Evolutionary conservation across 2,888 invertebrate species (phyloP), one percentile per base, ranked within the genome.

Genomic region (Oscheius sp.): DNA sequence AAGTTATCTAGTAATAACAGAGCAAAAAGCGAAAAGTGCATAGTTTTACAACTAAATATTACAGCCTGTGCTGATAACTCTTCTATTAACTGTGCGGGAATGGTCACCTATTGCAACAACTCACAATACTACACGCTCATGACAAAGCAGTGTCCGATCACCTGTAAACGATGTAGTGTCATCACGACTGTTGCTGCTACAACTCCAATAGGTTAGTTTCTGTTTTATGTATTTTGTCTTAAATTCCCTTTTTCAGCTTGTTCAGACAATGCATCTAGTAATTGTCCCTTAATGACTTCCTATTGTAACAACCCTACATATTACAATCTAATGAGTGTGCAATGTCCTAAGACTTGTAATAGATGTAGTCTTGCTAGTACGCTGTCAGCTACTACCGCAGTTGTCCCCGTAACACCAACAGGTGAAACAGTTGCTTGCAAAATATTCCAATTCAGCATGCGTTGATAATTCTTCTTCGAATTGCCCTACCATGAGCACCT

Each of bases 261-360:
- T n/a, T 9, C n/a, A 2, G 60, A 60, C 37, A 60, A 60, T n/a
- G 33, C 60, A 1, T 60, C 60, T 1, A 37, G 32, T 11, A 60
- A 60, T 37, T 60, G 60, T 60, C 35, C 60, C 1, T 29, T 9
- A 4, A 60, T 60, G 60, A 35, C 37, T 60, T 35, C 35, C 2
- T 60, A 60, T n/a, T 60, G 60, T 37, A 60, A 35, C n/a, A 60
- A 60, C n/a, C 60, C 60, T 10, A 35, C 60, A 2, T 60, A 60
- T 37, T 37, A 37, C 11, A n/a, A 60, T 35, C 37, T 60, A 2
- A 60, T 60, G 60, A 60, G 35, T 2, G 35, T n/a, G 1, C 60
- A 60, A 11, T 53, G 60, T 21, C 58, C 21, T 60, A 35, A 60
- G 0, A 33, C 35, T 2, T 35, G 10, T 42, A 42, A 42, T 7